Conservation (phyloP, 2,797 vertebrate genomes). For the Galago senegalensis region DNA sequence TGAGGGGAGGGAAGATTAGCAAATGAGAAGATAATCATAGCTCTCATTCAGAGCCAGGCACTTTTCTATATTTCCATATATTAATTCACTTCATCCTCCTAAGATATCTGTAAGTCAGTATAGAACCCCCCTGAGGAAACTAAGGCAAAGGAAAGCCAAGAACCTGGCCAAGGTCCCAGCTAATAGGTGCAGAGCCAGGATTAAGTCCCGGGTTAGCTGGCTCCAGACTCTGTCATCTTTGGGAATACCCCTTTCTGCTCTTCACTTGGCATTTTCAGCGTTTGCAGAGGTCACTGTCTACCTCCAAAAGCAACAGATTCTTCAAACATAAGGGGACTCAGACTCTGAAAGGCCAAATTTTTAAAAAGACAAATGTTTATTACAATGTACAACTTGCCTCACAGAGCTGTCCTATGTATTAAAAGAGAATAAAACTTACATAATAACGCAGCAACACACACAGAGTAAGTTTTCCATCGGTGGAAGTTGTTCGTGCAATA, state of each 20-base stretch:
- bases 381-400: background rate
- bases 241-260: background rate
- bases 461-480: background rate
- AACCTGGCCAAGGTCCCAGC: background rate
- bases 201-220: background rate
- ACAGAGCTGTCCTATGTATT: background rate
- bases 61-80: background rate
- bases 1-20: background rate
- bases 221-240: background rate
- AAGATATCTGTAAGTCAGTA: background rate
- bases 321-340: background rate
- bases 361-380: background rate
- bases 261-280: background rate
- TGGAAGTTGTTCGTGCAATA: background rate
- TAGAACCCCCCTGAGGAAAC: background rate
- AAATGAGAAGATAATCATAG: background rate
- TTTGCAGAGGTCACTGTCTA: background rate
- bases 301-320: background rate
- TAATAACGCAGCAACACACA: background rate
- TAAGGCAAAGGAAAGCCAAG: background rate
- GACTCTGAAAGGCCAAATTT: background rate
- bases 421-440: background rate
- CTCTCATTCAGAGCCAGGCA: background rate
- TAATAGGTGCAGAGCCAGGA: background rate
- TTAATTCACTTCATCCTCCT: background rate